These are phyloP conservation scores for Gymnoscopelus microlampas DNA, from an alignment of 2,797 vertebrate genomes.

Conservation along the genomic window DNA sequence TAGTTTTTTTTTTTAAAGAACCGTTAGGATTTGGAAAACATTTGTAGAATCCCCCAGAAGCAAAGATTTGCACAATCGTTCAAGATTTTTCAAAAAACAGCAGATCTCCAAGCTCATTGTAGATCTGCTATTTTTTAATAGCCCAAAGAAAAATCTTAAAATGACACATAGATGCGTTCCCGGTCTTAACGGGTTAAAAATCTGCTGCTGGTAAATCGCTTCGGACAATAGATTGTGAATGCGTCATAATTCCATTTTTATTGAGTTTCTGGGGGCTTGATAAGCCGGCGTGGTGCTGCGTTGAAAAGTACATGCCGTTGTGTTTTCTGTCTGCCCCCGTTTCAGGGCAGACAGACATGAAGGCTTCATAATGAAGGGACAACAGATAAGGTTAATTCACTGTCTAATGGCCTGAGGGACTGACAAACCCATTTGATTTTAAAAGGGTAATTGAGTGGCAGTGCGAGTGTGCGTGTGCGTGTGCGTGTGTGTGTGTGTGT, in stretches of 20 bases:
- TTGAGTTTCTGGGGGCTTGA: slow-evolving; percentile 70
- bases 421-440: slow-evolving; percentile 72
- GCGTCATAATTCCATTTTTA: slow-evolving; percentile 77
- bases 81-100: too few species aligned
- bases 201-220: slow-evolving; percentile 54
- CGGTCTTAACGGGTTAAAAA: too few species aligned
- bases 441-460: slow-evolving; percentile 76
- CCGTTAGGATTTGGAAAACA: too few species aligned
- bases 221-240: slow-evolving; percentile 51
- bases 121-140: too few species aligned
- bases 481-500: too few species aligned
- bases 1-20: too few species aligned
- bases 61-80: too few species aligned
- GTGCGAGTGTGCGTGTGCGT: slow-evolving; percentile 26
- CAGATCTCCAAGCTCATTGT: too few species aligned
- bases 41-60: too few species aligned
- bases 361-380: slow-evolving; percentile 14
- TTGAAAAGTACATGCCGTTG: slow-evolving; percentile 61
- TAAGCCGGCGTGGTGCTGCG: slow-evolving; percentile 61
- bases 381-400: slow-evolving; percentile 77
- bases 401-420: slow-evolving; percentile 60
- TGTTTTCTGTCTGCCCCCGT: slow-evolving; percentile 39
- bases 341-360: slow-evolving; percentile 38
- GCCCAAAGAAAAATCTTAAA: too few species aligned
- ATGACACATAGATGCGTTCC: too few species aligned